These are phyloP conservation scores for Linnaemya vulpina DNA, from an alignment of 2,888 invertebrate species.

Conservation along the genomic window DNA sequence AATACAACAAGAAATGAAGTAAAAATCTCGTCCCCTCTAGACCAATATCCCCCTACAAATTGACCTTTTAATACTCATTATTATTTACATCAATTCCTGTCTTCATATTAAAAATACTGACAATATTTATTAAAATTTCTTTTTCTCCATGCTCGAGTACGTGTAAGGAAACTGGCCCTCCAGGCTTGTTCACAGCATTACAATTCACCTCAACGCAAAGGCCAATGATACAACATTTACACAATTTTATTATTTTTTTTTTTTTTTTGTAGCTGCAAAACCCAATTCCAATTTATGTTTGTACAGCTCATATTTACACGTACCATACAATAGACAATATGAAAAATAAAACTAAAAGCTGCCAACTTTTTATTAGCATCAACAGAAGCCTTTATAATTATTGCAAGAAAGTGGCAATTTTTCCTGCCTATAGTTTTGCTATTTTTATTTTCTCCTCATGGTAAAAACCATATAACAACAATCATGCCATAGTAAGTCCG, in stretches of 20 bases:
- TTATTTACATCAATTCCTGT: constrained; percentile 63
- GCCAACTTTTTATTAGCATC: constrained; percentile 34
- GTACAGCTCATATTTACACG: neutral
- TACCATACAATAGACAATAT: constrained; percentile 4
- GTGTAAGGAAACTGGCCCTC: constrained; percentile 45
- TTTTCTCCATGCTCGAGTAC: neutral
- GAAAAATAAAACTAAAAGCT: constrained; percentile 29
- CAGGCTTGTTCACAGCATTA: constrained; percentile 54
- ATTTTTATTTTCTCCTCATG: constrained; percentile 7
- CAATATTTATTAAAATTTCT: constrained; percentile 69
- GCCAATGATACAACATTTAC: constrained; percentile 54
- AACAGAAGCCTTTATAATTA: constrained; percentile 72
- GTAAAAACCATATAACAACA: constrained; percentile 41
- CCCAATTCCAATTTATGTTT: constrained; percentile 33
- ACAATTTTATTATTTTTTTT: constrained; percentile 25
- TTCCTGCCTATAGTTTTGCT: constrained; percentile 21
- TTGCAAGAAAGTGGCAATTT: constrained; percentile 63
- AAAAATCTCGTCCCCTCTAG: constrained; percentile 5
- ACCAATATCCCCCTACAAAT: constrained; percentile 14
- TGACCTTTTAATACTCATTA: constrained; percentile 64
- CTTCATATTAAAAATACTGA: constrained; percentile 65
- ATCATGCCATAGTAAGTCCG: constrained; percentile 10
- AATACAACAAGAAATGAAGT: neutral
- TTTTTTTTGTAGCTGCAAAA: neutral
- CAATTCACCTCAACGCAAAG: constrained; percentile 58